Base-by-base conservation (phyloP, 2,113 vertebrate genomes). In the Micronycteris hirsuta region DNA sequence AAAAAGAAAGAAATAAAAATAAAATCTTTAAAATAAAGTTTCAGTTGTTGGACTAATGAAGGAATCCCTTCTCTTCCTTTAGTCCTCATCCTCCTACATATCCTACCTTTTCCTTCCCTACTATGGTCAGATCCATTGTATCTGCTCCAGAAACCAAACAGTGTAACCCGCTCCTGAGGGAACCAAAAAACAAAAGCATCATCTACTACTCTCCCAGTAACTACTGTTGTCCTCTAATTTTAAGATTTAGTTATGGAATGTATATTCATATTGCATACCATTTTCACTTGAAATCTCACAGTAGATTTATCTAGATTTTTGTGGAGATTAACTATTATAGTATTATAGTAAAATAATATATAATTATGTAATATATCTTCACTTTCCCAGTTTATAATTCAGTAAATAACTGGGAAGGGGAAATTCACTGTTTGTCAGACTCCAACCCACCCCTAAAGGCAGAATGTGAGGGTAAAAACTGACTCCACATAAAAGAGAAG, bases 121-220 rank as follows among this genome's bases (percentile, higher is more conserved):
- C 5, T 33, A 41, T n/a, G 36, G 63, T 91, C 85, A 95, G 96
- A 86, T 80, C 63, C 45, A 15, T 15, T 65, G 71, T 96, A 98
- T 52, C 97, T 96, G 70, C 65, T 97, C 89, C 33, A 19, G 93
- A 98, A 98, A 82, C 98, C 98, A 97, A 98, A 98, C n/a, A 95
- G 93, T 65, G 45, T 96, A 94, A 98, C 94, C 85, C 98, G 97
- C 10, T 97, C 97, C 98, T 98, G 63, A 86, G 49, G 76, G 65
- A 95, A 87, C 16, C 86, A 78, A 97, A 73, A 92, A 68, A 96
- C 63, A 88, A 82, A 83, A 67, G 33, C 28, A 76, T 93, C 82
- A 92, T 61, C n/a, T 10, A 33, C 26, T 73, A 13, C 12, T 49
- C 45, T 82, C 41, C 36, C 13, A 58, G 20, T 20, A 4, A 5